Evolutionary conservation across 2,888 invertebrate species (phyloP), one percentile per base, ranked within the genome.

Genomic region (Platerodrilus igneus): DNA sequence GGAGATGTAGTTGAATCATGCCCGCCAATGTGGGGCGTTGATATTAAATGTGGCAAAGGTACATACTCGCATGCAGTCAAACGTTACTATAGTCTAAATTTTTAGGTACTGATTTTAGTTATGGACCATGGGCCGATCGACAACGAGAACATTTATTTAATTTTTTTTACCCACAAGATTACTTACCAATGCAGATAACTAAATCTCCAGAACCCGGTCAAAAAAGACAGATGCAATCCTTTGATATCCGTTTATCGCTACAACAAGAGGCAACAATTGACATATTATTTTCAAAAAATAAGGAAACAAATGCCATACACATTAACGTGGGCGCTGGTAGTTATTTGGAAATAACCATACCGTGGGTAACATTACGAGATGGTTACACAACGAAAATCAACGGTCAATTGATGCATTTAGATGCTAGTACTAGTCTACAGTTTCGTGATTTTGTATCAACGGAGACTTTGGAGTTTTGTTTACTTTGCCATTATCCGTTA

Each of bases 101-200:
- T 54, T 28, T 30, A 61, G 62, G 78, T 0, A 91, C 90, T 2
- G 91, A 94, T 62, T 90, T 99, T 57, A 95, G 94, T 67, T 99
- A 97, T 62, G 97, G 97, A 0, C 97, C 97, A 0, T 99, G 97
- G 97, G 97, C 96, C 2, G 97, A 99, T 64, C 77, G 95, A 32
- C 97, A 99, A 65, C 78, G 97, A 48, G 95, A 95, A 63, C 84
- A 90, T 67, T 73, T 99, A 18, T 96, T 91, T 69, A 90, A 84
- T 69, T 94, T 96, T 68, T 99, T 99, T 71, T 96, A 89, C 63
- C 97, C 94, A 4, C 83, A 86, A 48, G 86, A 89, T 64, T 90
- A 83, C 69, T 80, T 85, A 59, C 80, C 83, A 41, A 74, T 89
- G 63, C 79, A 82, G 65, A 78, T 88, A 1, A 90, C 91, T 0